These are phyloP conservation scores for Mesembrinibis cayennensis DNA, from an alignment of 2,113 vertebrate species.

Conservation along the genomic window DNA sequence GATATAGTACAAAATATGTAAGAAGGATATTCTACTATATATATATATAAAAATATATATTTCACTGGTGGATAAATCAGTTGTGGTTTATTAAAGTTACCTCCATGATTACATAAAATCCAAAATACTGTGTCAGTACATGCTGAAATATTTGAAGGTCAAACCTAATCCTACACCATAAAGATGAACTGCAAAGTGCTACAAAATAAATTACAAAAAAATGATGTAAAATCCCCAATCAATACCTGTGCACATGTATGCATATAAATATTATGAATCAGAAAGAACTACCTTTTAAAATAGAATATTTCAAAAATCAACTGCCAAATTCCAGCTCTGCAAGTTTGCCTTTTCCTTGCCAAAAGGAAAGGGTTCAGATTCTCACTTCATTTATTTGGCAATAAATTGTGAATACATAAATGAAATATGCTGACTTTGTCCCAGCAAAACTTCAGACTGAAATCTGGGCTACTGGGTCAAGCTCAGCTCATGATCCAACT, in stretches of 20 bases:
- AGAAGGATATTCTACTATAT: constrained; percentile 5
- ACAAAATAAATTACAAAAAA: constrained; percentile 44
- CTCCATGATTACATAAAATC: constrained; percentile 56
- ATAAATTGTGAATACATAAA: not conserved
- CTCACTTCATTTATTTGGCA: not conserved
- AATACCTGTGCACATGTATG: not conserved
- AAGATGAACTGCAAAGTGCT: constrained; percentile 70
- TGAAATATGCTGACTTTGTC: not conserved
- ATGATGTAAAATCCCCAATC: constrained; percentile 6
- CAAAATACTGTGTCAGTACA: constrained; percentile 67
- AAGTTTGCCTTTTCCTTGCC: constrained; percentile 1
- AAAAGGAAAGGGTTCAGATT: not conserved
- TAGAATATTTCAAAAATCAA: constrained; percentile 19
- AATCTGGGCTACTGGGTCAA: not conserved
- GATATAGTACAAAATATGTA: constrained; percentile 56
- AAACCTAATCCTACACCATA: constrained; percentile 29
- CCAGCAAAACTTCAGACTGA: not conserved
- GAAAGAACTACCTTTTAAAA: not conserved
- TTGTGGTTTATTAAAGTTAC: constrained; percentile 68
- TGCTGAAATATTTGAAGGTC: constrained; percentile 45
- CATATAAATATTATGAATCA: constrained; percentile 38
- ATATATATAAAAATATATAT: constrained; percentile 19
- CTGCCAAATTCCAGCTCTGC: constrained; percentile 15
- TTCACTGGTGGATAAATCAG: constrained; percentile 51
- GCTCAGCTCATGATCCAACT: not conserved